These are phyloP conservation scores for Standfussiana lucernea DNA, from an alignment of 2,888 invertebrate genomes.

Conservation along the genomic window DNA sequence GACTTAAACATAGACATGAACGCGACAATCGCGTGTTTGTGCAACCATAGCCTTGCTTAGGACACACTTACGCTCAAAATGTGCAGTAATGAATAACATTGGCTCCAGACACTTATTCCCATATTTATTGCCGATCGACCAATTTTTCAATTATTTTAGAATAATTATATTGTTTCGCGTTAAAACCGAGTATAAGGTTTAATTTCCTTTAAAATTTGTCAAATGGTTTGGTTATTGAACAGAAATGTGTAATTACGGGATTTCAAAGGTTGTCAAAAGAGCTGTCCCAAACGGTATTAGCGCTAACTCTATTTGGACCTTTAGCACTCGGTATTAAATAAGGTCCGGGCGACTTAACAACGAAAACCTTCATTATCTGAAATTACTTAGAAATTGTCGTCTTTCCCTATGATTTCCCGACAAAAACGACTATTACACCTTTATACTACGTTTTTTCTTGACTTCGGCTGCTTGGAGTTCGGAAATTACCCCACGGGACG, in stretches of 20 bases:
- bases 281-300: conserved; percentile 12
- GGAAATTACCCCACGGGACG: background rate
- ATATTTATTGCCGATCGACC: background rate
- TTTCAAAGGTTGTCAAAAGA: conserved; percentile 23
- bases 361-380: background rate
- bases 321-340: conserved; percentile 5
- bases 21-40: background rate
- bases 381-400: background rate
- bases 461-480: background rate
- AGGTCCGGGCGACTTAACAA: background rate
- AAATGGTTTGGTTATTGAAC: conserved; percentile 21
- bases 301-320: background rate
- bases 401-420: background rate
- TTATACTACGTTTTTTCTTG: background rate
- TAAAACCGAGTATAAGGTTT: background rate
- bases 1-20: background rate
- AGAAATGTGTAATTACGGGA: conserved; percentile 14
- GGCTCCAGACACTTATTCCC: background rate
- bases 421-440: background rate
- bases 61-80: no score
- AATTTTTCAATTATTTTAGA: background rate
- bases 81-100: background rate
- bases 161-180: background rate
- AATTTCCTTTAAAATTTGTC: conserved; percentile 19
- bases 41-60: background rate